Conservation (phyloP, 2,888 invertebrate genomes). For the Geophilus truncorum region DNA sequence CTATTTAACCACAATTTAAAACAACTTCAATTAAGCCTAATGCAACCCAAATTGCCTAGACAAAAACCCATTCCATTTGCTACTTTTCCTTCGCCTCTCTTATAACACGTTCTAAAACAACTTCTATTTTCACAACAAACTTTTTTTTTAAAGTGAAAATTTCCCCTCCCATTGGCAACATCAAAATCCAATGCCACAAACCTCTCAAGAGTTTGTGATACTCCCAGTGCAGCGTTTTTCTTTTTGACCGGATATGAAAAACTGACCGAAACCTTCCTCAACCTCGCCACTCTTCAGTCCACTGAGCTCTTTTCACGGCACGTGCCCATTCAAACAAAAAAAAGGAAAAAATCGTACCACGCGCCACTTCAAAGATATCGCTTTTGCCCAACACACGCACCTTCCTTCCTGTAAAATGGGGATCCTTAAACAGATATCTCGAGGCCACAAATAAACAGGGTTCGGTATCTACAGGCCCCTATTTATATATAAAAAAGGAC, state of each 20-base stretch:
- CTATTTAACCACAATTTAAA: slow-evolving; percentile 11
- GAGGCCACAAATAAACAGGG: not conserved
- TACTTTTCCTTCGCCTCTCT: not conserved
- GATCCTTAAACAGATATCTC: not conserved
- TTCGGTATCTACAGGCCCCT: not conserved
- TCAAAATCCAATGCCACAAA: not conserved
- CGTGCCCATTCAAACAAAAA: not conserved
- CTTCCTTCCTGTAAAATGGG: not conserved
- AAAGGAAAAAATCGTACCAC: not conserved
- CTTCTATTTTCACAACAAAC: not conserved
- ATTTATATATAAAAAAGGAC: too few species aligned
- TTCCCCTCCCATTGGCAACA: not conserved
- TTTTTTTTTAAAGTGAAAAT: not conserved
- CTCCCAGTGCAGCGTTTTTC: not conserved
- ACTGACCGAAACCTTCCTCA: slow-evolving; percentile 3
- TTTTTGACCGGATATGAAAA: slow-evolving; percentile 16
- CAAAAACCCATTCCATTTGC: not conserved
- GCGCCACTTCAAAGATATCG: not conserved
- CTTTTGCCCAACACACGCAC: not conserved
- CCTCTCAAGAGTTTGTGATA: not conserved
- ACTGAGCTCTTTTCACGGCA: not conserved
- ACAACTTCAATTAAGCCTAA: slow-evolving; percentile 16
- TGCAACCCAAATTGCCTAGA: not conserved
- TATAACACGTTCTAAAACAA: not conserved
- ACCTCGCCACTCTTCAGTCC: not conserved